Conservation (phyloP, 2,888 invertebrate genomes). For the Pycnomerus fuliginosus region DNA sequence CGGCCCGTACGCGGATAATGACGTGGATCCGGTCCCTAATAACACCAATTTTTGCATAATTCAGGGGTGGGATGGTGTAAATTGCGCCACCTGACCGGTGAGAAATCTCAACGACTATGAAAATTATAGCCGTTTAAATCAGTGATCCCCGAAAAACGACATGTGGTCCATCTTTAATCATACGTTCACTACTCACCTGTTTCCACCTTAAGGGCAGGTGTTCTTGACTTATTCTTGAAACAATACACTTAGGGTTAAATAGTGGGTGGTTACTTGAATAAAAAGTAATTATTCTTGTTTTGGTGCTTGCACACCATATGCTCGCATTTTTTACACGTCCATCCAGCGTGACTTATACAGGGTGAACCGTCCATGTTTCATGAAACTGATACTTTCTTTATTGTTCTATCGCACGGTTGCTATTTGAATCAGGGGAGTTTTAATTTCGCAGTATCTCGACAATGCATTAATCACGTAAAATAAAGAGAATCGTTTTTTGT, state of each 20-base stretch:
- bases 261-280: conserved; percentile 20
- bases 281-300: conserved; percentile 16
- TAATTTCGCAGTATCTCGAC: too few relatives aligned
- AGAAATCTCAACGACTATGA: conserved; percentile 16
- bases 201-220: conserved; percentile 15
- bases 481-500: too few relatives aligned
- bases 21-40: too few relatives aligned
- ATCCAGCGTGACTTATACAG: too few relatives aligned
- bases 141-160: conserved; percentile 7
- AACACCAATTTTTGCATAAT: too few relatives aligned
- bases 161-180: conserved; percentile 21
- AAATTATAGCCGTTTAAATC: conserved; percentile 20
- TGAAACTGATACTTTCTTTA: too few relatives aligned
- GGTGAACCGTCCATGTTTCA: too few relatives aligned
- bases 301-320: conserved; percentile 15
- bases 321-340: conserved; percentile 2
- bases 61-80: too few relatives aligned
- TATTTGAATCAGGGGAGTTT: too few relatives aligned
- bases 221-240: conserved; percentile 15
- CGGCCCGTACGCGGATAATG: too few relatives aligned
- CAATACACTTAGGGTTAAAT: conserved; percentile 16
- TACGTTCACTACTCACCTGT: conserved; percentile 19
- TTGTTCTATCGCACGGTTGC: too few relatives aligned
- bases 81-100: conserved; percentile 15
- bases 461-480: too few relatives aligned